These are phyloP conservation scores for Hybognathus amarus DNA, from an alignment of 2,797 vertebrate genomes.

Conservation along the genomic window DNA sequence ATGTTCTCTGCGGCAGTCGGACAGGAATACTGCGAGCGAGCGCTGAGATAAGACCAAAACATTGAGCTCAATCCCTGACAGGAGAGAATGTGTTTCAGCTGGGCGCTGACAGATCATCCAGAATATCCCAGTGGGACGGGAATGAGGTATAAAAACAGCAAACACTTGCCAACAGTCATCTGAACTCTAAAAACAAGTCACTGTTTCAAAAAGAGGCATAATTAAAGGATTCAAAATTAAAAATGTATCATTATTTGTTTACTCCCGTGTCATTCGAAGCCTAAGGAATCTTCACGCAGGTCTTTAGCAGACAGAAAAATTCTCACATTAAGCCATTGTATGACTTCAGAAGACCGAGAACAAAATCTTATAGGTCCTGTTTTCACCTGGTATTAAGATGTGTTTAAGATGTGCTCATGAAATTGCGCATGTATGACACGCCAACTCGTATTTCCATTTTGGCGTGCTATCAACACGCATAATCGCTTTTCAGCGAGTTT, in stretches of 20 bases:
- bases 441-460: too few relatives aligned
- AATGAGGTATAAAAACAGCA: slow-evolving; percentile 8
- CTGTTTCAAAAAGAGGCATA: neutral
- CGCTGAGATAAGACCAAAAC: slow-evolving; percentile 53
- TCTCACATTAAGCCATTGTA: neutral
- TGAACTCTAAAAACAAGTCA: neutral
- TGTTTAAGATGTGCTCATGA: too few relatives aligned
- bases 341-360: neutral
- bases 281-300: neutral
- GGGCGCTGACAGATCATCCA: slow-evolving; percentile 44
- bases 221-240: neutral
- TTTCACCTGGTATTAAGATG: too few relatives aligned
- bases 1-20: slow-evolving; percentile 8
- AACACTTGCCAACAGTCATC: neutral
- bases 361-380: too few relatives aligned
- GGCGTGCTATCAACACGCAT: too few relatives aligned
- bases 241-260: neutral
- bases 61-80: slow-evolving; percentile 41
- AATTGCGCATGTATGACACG: too few relatives aligned
- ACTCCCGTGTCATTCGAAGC: neutral
- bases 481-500: too few relatives aligned
- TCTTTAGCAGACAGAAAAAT: neutral
- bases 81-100: slow-evolving; percentile 53
- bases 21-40: slow-evolving; percentile 21
- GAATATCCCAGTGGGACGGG: neutral